Percentiles rank a stretch among this genome's conserved stretches.
phyloP scores from a whole-genome alignment of 2,113 vertebrate species.

The Puma concolor region DNA sequence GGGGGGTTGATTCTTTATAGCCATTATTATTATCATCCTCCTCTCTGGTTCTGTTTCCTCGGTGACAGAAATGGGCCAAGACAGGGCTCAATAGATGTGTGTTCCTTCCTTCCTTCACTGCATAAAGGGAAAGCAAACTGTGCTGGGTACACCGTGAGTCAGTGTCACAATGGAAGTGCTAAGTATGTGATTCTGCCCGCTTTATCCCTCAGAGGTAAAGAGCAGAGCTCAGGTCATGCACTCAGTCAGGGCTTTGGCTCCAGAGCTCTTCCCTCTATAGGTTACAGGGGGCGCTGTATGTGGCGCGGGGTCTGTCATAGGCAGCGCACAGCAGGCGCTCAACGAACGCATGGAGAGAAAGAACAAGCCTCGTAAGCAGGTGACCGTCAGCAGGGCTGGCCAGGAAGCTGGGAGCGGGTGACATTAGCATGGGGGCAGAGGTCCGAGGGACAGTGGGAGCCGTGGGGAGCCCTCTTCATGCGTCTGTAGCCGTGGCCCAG shows the following conservation, averaged over 20 bases:
- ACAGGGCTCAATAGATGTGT: not conserved
- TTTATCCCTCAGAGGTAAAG: not conserved
- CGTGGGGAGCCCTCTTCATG: not conserved
- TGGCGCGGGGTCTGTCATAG: not conserved
- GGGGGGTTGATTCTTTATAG: not conserved
- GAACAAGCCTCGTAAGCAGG: not conserved
- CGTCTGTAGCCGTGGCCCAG: not conserved
- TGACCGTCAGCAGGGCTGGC: not conserved
- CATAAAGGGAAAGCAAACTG: not conserved
- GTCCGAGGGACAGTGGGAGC: not conserved
- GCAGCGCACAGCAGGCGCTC: not conserved
- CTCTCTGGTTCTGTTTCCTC: not conserved
- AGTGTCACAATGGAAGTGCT: not conserved
- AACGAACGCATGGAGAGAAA: not conserved
- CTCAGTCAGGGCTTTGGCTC: not conserved
- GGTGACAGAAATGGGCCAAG: not conserved
- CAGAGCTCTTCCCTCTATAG: not conserved
- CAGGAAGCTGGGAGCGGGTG: not conserved
- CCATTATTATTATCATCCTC: fast-evolving
- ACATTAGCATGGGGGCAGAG: not conserved
- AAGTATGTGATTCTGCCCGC: not conserved
- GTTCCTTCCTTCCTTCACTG: not conserved
- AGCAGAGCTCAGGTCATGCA: not conserved
- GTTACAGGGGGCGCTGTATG: not conserved
- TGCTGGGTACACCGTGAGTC: not conserved